Base-by-base conservation (phyloP, 2,888 invertebrate genomes). In the Petrophora chlorosata region DNA sequence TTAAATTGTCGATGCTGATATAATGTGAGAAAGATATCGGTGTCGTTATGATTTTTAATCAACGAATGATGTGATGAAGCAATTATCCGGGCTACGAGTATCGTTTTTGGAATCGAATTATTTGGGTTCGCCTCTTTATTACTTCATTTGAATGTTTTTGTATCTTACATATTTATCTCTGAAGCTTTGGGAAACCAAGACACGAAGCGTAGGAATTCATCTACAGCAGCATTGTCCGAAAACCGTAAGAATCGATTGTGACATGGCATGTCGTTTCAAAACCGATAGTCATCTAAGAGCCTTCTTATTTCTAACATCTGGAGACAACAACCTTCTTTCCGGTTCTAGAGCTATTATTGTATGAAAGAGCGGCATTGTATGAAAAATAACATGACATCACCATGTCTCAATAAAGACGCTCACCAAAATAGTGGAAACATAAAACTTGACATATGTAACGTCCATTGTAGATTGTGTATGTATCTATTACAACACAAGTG, bases 401-500 rank as follows among this genome's bases (percentile, higher is more conserved):
- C 44, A 22, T 41, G 48, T 23, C 43, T 50, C 43, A 29, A 58
- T 56, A 56, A 48, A 58, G 58, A 39, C 41, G 45, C 29, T 51
- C 52, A 53, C 58, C 61, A 46, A 49, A 58, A 56, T 58, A 48
- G 58, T 58, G 53, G 61, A 50, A 52, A 49, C 58, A 61, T 60
- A 60, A 59, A 60, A 57, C 51, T 47, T 59, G 47, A 59, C 54
- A 59, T 48, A 61, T 58, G 54, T 50, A 46, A 35, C 44, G 17
- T 43, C 39, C 36, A 58, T 59, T 62, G 54, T 53, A 45, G 23
- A 25, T n/a, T 35, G 35, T 46, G 64, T 54, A 57, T 48, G 59
- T 52, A 46, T 55, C 33, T 56, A 58, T 53, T 66, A 63, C 59
- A 49, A 47, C 52, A 69, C 69, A 75, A 77, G 67, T 69, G 73